Conservation (phyloP, 2,797 vertebrate species). For the Macropus fuliginosus region DNA sequence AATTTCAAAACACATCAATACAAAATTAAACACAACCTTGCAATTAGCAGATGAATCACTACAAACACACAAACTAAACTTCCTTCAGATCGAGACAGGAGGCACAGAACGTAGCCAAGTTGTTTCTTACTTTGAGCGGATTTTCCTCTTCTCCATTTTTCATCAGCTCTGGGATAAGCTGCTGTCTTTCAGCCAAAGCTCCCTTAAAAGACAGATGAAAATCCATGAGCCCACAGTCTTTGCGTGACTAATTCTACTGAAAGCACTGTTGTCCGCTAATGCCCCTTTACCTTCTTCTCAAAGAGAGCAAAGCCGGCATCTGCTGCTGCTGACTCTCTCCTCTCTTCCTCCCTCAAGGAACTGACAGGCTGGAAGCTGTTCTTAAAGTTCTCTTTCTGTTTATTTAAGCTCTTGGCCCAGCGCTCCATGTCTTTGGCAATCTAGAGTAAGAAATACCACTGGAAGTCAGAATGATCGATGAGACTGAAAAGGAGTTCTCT, state of each 20-base stretch:
- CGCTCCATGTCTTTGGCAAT: slow-evolving; percentile 99
- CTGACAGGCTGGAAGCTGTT: slow-evolving; percentile 96
- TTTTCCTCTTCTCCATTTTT: slow-evolving; percentile 91
- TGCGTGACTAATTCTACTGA: neutral
- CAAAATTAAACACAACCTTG: neutral
- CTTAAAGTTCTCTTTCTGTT: slow-evolving; percentile 98
- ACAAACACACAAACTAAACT: neutral
- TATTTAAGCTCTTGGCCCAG: slow-evolving; percentile 99
- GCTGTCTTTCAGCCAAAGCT: slow-evolving; percentile 90
- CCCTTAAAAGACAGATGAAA: slow-evolving; percentile 81
- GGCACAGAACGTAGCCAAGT: neutral
- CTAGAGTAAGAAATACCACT: slow-evolving; percentile 81
- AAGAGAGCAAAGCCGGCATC: slow-evolving; percentile 97
- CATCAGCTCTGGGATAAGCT: slow-evolving; percentile 90
- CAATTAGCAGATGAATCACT: neutral
- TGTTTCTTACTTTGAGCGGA: slow-evolving; percentile 89
- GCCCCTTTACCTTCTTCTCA: slow-evolving; percentile 94
- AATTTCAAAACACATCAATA: neutral
- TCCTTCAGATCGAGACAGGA: slow-evolving; percentile 2
- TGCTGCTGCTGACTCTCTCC: slow-evolving; percentile 95
- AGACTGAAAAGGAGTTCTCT: neutral
- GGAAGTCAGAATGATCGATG: neutral
- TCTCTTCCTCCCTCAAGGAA: slow-evolving; percentile 91
- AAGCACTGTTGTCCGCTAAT: neutral
- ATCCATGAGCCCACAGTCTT: slow-evolving; percentile 11